Evolutionary conservation across 2,113 vertebrate genomes (phyloP).

Genomic region (Muntiacus muntjak): DNA sequence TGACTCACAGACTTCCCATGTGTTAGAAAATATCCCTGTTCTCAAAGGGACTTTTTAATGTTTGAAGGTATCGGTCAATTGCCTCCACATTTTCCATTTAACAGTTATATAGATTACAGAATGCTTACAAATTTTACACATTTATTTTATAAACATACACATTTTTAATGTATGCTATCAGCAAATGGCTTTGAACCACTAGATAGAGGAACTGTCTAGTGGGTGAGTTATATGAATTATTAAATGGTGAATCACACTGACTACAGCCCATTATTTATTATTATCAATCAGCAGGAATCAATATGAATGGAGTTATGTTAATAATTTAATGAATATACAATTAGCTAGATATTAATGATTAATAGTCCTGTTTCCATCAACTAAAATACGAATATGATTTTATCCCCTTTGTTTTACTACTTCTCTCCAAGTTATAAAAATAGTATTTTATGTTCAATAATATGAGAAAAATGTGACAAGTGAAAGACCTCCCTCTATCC

Average conservation of each 20-base stretch:
- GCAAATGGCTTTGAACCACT: background rate
- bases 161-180: background rate
- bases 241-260: background rate
- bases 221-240: background rate
- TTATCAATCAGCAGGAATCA: background rate
- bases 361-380: background rate
- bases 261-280: background rate
- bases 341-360: background rate
- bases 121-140: background rate
- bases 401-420: background rate
- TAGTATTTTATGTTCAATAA: background rate
- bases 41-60: conserved; percentile 7
- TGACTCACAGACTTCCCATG: conserved; percentile 1
- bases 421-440: background rate
- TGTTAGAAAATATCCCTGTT: background rate
- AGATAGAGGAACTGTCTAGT: background rate
- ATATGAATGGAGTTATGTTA: background rate
- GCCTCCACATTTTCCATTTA: background rate
- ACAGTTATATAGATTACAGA: background rate
- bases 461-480: background rate
- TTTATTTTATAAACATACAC: background rate
- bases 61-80: background rate
- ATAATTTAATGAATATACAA: background rate
- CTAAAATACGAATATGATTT: background rate
- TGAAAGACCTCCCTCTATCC: background rate